A percentile compares a stretch with the other conserved stretches of the same genome.
Evolutionary conservation across 2,113 vertebrate species (phyloP).

Genomic region (Turnix velox): DNA sequence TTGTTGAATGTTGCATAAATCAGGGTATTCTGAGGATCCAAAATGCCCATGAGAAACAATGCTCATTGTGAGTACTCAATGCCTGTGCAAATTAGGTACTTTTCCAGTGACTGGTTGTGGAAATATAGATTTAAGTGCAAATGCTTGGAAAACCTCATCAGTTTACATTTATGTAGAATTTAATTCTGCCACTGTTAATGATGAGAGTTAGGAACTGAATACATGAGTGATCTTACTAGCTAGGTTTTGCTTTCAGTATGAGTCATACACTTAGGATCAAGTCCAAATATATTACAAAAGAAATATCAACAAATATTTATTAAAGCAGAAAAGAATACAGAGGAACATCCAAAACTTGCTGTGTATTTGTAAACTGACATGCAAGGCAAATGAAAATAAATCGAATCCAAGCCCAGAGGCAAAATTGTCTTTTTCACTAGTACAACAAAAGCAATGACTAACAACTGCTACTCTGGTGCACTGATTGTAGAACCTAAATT

Average conservation of each 20-base stretch:
- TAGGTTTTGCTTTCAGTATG: neutral
- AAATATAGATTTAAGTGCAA: neutral
- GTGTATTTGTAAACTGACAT: neutral
- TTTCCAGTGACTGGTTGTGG: neutral
- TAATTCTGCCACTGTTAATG: neutral
- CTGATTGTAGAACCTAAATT: neutral
- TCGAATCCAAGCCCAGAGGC: conserved; percentile 26
- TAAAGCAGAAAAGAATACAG: neutral
- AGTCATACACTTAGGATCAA: neutral
- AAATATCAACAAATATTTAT: conserved; percentile 16
- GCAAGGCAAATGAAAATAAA: conserved; percentile 35
- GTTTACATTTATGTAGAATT: neutral
- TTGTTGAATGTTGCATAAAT: neutral
- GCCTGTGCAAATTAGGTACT: neutral
- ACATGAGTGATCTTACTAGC: neutral
- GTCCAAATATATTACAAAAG: conserved; percentile 4
- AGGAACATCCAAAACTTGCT: neutral
- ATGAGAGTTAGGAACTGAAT: neutral
- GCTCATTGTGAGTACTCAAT: neutral
- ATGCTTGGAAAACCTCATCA: neutral
- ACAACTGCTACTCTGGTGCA: neutral
- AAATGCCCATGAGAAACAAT: neutral
- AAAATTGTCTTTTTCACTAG: neutral
- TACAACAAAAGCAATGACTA: conserved; percentile 27
- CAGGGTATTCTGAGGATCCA: neutral